These are phyloP conservation scores for Campaea margaritaria DNA, from an alignment of 2,888 invertebrate species.

Conservation along the genomic window DNA sequence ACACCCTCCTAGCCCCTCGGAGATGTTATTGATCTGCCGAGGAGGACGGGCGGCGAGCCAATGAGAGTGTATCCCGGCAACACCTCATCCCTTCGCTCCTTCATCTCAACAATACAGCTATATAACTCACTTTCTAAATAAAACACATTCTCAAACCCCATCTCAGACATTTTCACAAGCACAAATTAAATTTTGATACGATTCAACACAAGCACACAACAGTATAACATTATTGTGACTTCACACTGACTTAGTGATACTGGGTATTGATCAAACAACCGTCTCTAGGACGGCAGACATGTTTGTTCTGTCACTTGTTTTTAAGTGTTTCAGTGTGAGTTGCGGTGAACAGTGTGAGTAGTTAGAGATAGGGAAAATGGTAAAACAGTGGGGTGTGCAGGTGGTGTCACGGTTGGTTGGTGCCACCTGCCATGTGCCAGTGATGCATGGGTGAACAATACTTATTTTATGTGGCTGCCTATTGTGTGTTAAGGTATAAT, in stretches of 20 bases:
- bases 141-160: slow-evolving; percentile 83
- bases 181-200: slow-evolving; percentile 49
- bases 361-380: slow-evolving; percentile 58
- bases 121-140: slow-evolving; percentile 81
- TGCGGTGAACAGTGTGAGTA: slow-evolving; percentile 52
- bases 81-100: slow-evolving; percentile 77
- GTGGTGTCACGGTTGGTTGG: slow-evolving; percentile 72
- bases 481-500: slow-evolving; percentile 13
- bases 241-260: slow-evolving; percentile 59
- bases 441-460: slow-evolving; percentile 67
- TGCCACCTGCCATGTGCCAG: slow-evolving; percentile 75
- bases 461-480: slow-evolving; percentile 11
- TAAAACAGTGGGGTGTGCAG: slow-evolving; percentile 73
- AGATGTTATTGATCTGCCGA: slow-evolving; percentile 81
- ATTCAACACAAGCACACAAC: slow-evolving; percentile 55
- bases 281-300: slow-evolving; percentile 66
- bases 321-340: slow-evolving; percentile 55
- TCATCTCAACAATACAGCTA: slow-evolving; percentile 59
- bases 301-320: slow-evolving; percentile 44
- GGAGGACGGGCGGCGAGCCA: slow-evolving; percentile 65
- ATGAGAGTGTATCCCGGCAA: slow-evolving; percentile 78
- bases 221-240: slow-evolving; percentile 62
- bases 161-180: slow-evolving; percentile 73
- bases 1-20: slow-evolving; percentile 70
- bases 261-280: slow-evolving; percentile 80